Conservation (phyloP, 1,140 invertebrate genomes). For the Cotesia typhae region DNA sequence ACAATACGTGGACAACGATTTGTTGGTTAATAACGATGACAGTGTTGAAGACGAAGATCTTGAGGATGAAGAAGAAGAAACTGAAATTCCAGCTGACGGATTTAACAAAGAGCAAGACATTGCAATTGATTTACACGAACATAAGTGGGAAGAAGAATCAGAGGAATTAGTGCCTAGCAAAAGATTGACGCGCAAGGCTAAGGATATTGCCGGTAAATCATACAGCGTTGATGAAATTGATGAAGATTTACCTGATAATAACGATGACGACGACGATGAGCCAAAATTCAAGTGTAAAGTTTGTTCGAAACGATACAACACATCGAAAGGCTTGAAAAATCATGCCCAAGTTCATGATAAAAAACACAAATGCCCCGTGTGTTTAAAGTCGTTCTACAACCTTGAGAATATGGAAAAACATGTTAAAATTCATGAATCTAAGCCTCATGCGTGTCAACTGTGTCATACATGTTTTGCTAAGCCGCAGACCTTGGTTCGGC, state of each 20-base stretch:
- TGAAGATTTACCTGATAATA: slow-evolving; percentile 44
- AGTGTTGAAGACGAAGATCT: slow-evolving; percentile 6
- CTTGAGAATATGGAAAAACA: slow-evolving; percentile 59
- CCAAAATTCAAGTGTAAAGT: slow-evolving; percentile 57
- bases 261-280: slow-evolving; percentile 43
- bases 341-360: slow-evolving; percentile 59
- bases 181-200: slow-evolving; percentile 50
- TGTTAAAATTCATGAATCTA: slow-evolving; percentile 51
- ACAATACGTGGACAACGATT: slow-evolving; percentile 36
- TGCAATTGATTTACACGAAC: slow-evolving; percentile 16
- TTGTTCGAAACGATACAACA: slow-evolving; percentile 55
- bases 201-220: slow-evolving; percentile 44
- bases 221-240: slow-evolving; percentile 53
- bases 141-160: slow-evolving; percentile 35
- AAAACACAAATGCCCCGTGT: slow-evolving; percentile 56
- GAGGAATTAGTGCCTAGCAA: slow-evolving; percentile 43
- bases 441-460: slow-evolving; percentile 55
- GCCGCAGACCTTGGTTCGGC: slow-evolving; percentile 49
- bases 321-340: slow-evolving; percentile 60
- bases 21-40: slow-evolving; percentile 28
- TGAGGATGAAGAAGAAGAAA: neutral
- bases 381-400: slow-evolving; percentile 59
- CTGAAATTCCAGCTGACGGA: neutral
- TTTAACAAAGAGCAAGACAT: slow-evolving; percentile 18
- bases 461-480: slow-evolving; percentile 56